These are phyloP conservation scores for Diachasmimorpha longicaudata DNA, from an alignment of 1,140 invertebrate genomes.

Conservation along the genomic window DNA sequence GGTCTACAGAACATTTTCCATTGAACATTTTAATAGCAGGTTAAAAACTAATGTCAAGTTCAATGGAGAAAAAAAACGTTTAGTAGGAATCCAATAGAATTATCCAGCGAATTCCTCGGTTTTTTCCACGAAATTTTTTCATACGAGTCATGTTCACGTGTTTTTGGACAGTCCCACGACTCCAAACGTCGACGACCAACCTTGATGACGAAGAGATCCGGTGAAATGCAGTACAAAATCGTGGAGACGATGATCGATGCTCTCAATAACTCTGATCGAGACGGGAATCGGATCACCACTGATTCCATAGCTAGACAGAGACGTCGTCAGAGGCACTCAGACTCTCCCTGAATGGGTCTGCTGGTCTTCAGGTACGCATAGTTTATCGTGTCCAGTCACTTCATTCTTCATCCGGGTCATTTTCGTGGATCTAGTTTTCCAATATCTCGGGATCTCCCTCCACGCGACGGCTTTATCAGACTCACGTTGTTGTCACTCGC, in stretches of 20 bases:
- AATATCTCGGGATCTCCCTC: background rate
- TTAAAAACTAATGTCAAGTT: no score
- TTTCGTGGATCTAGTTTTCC: background rate
- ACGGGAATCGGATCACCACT: background rate
- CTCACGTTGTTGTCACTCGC: constrained; percentile 27
- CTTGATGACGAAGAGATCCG: constrained; percentile 8
- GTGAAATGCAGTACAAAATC: constrained; percentile 10
- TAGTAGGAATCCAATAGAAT: no score
- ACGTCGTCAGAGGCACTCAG: constrained; percentile 9
- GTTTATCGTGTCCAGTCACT: background rate
- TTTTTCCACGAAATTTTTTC: background rate
- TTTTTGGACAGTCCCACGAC: background rate
- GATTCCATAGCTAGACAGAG: constrained; percentile 13
- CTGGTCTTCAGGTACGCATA: constrained; percentile 20
- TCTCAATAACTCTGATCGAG: background rate
- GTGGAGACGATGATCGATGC: background rate
- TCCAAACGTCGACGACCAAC: background rate
- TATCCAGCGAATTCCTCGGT: background rate
- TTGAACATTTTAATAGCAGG: background rate
- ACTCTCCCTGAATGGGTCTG: background rate
- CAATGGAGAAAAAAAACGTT: no score
- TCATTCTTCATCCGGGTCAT: background rate
- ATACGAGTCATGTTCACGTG: background rate
- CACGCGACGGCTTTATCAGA: constrained; percentile 10
- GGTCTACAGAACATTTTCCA: background rate